Base-by-base conservation (phyloP, 2,113 vertebrate species). In the Merops nubicus region DNA sequence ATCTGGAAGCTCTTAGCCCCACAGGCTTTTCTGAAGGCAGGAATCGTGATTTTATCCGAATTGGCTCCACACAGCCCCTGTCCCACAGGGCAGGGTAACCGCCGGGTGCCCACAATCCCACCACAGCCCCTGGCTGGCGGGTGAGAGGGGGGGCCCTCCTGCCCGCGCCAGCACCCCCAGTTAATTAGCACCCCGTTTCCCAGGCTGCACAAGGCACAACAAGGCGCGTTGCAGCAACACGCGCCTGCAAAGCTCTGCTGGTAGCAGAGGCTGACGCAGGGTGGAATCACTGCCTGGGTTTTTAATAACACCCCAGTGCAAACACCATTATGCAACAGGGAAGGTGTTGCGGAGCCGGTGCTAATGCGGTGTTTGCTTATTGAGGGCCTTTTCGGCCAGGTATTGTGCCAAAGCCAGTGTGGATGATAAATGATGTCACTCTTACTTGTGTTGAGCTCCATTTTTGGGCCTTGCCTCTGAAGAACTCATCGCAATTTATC, bases 1-100 rank as follows among this genome's bases (percentile, higher is more conserved):
- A 84, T 59, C 93, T 95, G 90, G 85, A 94, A 96, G 90, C 68
- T 80, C 68, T 90, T 81, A 88, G 86, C 85, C 85, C 88, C 83
- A 94, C 68, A 89, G 95, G 88, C 96, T 95, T 81, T 81, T 85
- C 63, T 84, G 67, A 90, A 91, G 96, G 65, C 80, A 83, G 54
- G 16, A 70, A 86, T 67, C 63, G 82, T 77, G 93, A 94, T 96
- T 90, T 93, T 94, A 96, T 91, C 85, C 0, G 77, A 62, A 76
- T 73, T 79, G 74, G 53, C 84, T 97, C 22, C 0, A 2, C 0
- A 0, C 75, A 89, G 94, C 91, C 90, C 69, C 50, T 76, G 74
- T 57, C 53, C n/a, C 50, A 29, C 21, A 1, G 56, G 56, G 69
- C 47, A 56, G 82, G 67, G 78, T 21, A 96, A 85, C 69, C 28